Evolutionary conservation across 2,888 invertebrate species (phyloP), one percentile per base, ranked within the genome.

Genomic region (Boloria selene): DNA sequence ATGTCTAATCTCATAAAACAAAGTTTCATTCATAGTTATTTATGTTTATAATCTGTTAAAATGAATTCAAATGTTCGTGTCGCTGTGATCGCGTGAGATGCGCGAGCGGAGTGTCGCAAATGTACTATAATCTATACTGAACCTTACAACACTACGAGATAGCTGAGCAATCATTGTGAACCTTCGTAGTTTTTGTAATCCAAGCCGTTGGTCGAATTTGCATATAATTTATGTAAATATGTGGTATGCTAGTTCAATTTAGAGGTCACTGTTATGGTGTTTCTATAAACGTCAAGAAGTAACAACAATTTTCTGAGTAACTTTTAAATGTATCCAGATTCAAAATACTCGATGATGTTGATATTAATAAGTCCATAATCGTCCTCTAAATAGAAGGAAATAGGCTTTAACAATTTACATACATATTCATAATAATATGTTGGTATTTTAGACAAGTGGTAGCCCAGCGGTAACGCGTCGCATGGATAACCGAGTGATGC

Each of bases 81-180:
- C n/a, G 16, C 31, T 52, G 59, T 38, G 44, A 61, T 69, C 64
- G 69, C 69, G 69, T 67, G 69, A 53, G 63, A 16, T 13, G 55
- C 60, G 60, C 60, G 45, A 45, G 58, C 64, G 64, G 52, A 38
- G 49, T 64, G 58, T 45, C 31, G 64, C 52, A 59, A 59, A 64
- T 59, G 31, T 16, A 58, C 44, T 64, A 58, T 58, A 52, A 47
- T 52, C 58, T 59, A 45, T 47, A 64, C 58, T 59, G 38, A 49
- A 51, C 60, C 54, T 64, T 67, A 60, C 64, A 42, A 60, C 64
- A 64, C 52, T 45, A n/a, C 54, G 56, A 56, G 56, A 45, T 56
- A 45, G 22, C 56, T 13, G 44, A 22, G 22, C 13, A 26, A 45
- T 45, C 56, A 45, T n/a, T 26, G 56, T 56, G 56, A 16, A 45